Evolutionary conservation across 2,113 vertebrate genomes (phyloP).

Genomic region (Cyanistes caeruleus): DNA sequence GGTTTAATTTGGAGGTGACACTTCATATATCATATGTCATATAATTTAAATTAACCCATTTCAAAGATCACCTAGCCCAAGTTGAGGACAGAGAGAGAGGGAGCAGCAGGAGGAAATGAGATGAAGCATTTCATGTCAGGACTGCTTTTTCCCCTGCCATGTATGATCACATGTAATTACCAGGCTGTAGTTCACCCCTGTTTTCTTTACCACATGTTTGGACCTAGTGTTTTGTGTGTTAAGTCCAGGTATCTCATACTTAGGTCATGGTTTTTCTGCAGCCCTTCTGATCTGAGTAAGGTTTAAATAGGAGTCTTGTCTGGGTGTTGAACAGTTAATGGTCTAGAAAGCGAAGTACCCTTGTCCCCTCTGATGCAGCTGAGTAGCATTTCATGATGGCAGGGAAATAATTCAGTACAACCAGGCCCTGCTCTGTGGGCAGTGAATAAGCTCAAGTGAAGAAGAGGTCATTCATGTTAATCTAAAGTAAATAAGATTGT

Average conservation of each 20-base stretch:
- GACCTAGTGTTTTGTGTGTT: not conserved
- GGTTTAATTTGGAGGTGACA: conserved; percentile 41
- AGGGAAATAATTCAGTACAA: conserved; percentile 51
- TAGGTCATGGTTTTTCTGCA: not conserved
- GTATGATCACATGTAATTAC: not conserved
- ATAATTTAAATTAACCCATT: conserved; percentile 31
- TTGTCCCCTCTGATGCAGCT: conserved; percentile 35
- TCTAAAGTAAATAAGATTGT: conserved; percentile 58
- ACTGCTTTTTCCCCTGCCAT: not conserved
- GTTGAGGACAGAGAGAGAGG: not conserved
- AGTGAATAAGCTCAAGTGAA: conserved; percentile 39
- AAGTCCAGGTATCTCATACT: not conserved
- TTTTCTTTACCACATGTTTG: not conserved
- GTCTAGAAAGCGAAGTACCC: not conserved
- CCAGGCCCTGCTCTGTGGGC: not conserved
- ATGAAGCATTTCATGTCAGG: not conserved
- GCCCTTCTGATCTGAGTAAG: not conserved
- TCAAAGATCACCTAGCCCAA: not conserved
- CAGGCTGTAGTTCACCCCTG: not conserved
- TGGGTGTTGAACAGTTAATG: conserved; percentile 21
- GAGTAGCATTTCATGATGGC: conserved; percentile 36
- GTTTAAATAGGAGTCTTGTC: not conserved
- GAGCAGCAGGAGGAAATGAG: not conserved
- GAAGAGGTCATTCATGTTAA: conserved; percentile 54
- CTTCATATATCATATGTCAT: conserved; percentile 26